Evolutionary conservation across 2,113 vertebrate genomes (phyloP).

Genomic region (Mesembrinibis cayennensis): DNA sequence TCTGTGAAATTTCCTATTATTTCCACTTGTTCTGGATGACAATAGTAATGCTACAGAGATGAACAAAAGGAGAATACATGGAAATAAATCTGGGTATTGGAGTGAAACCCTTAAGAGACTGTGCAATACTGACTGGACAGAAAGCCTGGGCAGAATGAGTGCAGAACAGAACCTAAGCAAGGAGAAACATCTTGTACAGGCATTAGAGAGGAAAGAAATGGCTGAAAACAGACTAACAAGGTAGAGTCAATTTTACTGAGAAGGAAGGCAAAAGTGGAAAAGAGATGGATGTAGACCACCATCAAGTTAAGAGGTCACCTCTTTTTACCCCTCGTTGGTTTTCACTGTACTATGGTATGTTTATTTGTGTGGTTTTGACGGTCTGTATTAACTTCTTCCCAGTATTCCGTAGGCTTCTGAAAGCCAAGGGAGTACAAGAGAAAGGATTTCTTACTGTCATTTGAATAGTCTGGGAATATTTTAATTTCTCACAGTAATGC

Average conservation of each 20-base stretch:
- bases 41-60: neutral
- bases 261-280: neutral
- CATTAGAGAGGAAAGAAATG: neutral
- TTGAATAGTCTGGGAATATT: neutral
- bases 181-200: neutral
- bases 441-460: neutral
- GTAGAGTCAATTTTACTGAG: neutral
- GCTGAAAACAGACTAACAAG: neutral
- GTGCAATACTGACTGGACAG: neutral
- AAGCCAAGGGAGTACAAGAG: neutral
- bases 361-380: neutral
- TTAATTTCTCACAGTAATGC: neutral
- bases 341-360: neutral
- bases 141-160: neutral
- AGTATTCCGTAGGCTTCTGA: neutral
- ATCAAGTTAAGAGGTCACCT: neutral
- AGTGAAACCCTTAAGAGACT: neutral
- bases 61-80: neutral
- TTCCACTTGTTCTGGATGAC: neutral
- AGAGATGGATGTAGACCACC: neutral
- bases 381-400: neutral
- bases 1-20: neutral
- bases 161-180: neutral
- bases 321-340: neutral
- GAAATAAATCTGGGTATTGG: neutral